Evolutionary conservation across 2,113 vertebrate species (phyloP).

Genomic region (Pangasianodon hypophthalmus): DNA sequence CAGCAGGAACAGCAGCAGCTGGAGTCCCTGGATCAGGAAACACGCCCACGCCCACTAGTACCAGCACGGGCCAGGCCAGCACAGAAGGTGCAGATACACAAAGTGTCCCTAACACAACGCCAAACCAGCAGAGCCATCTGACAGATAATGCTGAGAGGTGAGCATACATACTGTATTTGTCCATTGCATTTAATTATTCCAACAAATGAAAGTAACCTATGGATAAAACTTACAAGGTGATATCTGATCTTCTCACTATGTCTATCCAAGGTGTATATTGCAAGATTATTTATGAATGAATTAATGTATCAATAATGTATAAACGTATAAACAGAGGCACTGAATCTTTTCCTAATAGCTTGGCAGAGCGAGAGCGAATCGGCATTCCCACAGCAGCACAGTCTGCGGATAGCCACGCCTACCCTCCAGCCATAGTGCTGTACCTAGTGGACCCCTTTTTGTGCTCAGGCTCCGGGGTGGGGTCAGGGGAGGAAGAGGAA

Average conservation of each 20-base stretch:
- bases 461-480: constrained; percentile 77
- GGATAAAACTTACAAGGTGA: not conserved
- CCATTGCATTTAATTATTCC: not conserved
- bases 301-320: not conserved
- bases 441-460: constrained; percentile 96
- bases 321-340: not conserved
- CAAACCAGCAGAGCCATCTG: constrained; percentile 67
- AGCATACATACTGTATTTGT: constrained; percentile 39
- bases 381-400: constrained; percentile 90
- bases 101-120: constrained; percentile 66
- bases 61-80: constrained; percentile 63
- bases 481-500: constrained; percentile 85
- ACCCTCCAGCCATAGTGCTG: constrained; percentile 89
- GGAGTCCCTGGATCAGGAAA: constrained; percentile 67
- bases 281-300: not conserved
- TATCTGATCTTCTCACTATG: not conserved
- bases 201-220: not conserved
- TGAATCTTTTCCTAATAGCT: constrained; percentile 63
- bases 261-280: not conserved
- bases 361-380: constrained; percentile 86
- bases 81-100: constrained; percentile 78
- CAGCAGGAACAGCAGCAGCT: constrained; percentile 66
- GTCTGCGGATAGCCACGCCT: constrained; percentile 82
- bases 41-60: constrained; percentile 64
- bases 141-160: constrained; percentile 71